phyloP scores from a whole-genome alignment of 2,113 vertebrate genomes.

The Picathartes gymnocephalus region DNA sequence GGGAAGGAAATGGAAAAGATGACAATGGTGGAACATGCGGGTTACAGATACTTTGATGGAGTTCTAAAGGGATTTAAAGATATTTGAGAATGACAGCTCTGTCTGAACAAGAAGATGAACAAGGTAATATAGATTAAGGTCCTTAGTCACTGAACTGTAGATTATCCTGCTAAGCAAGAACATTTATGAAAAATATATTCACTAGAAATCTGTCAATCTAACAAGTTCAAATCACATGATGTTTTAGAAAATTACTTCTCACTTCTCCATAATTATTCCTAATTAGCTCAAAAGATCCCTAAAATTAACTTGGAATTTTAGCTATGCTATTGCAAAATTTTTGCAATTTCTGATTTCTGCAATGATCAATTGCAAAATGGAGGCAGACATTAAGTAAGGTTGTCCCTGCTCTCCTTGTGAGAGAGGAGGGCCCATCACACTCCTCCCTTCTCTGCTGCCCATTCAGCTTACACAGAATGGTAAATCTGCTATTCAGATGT shows the following conservation, averaged over 20 bases:
- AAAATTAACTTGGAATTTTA: neutral
- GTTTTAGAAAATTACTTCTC: neutral
- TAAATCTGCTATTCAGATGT: neutral
- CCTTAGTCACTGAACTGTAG: neutral
- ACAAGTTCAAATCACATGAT: neutral
- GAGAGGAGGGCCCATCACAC: neutral
- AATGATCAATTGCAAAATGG: neutral
- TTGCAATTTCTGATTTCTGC: neutral
- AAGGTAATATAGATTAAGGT: neutral
- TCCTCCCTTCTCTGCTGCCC: neutral
- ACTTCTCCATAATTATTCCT: neutral
- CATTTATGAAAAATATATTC: neutral
- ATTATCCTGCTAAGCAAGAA: conserved; percentile 1
- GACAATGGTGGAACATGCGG: neutral
- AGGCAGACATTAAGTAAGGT: neutral
- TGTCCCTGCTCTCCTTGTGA: accelerated
- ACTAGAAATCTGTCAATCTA: neutral
- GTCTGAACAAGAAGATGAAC: neutral
- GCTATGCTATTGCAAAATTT: neutral
- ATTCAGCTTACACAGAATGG: neutral
- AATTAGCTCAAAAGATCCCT: neutral
- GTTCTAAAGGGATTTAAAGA: conserved; percentile 12
- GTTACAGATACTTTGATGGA: neutral
- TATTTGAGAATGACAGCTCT: neutral
- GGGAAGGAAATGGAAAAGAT: neutral